Conservation (phyloP, 2,797 vertebrate species). For the Carcharodon carcharias region DNA sequence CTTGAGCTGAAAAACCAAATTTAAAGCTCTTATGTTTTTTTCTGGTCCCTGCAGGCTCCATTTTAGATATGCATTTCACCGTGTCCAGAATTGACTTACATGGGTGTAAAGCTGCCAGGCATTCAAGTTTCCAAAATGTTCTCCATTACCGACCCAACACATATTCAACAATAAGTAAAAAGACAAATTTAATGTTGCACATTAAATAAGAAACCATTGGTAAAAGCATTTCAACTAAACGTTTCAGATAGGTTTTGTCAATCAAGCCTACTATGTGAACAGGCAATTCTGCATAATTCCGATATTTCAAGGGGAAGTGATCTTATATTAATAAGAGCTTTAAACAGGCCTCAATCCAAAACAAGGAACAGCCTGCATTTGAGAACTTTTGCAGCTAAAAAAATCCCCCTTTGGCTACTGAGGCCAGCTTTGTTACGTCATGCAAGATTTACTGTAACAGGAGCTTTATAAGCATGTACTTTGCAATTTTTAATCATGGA, state of each 20-base stretch:
- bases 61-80: constrained; percentile 1
- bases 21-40: background rate
- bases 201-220: background rate
- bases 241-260: background rate
- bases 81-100: background rate
- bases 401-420: background rate
- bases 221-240: background rate
- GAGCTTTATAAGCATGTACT: background rate
- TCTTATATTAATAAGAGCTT: background rate
- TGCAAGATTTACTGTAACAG: background rate
- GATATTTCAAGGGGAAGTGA: background rate
- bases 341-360: background rate
- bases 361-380: background rate
- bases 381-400: background rate
- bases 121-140: background rate
- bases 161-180: background rate
- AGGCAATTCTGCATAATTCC: background rate
- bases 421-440: background rate
- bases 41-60: background rate
- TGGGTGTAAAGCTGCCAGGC: background rate
- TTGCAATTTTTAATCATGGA: background rate
- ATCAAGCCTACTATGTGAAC: background rate
- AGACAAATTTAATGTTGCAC: background rate
- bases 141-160: background rate
- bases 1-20: constrained; percentile 13